A percentile compares a stretch with the other conserved stretches of the same genome.
Evolutionary conservation across 2,113 vertebrate species (phyloP).

Genomic region (Podarcis muralis): DNA sequence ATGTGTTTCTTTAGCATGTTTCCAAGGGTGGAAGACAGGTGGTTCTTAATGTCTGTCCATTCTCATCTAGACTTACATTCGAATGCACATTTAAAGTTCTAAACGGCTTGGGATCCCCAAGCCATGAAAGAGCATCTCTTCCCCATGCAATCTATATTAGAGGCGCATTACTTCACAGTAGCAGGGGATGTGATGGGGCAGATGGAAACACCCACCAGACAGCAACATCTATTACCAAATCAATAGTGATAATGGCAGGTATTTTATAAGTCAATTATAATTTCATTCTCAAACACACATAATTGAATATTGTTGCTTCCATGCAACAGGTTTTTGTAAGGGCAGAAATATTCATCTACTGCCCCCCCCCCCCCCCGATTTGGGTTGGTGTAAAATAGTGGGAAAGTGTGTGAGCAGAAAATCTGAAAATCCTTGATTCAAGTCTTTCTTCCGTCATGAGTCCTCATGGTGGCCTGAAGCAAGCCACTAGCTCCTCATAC

Average conservation of each 20-base stretch:
- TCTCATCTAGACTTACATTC: background rate
- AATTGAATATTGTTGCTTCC: background rate
- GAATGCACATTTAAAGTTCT: background rate
- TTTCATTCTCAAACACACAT: background rate
- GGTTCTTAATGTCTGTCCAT: background rate
- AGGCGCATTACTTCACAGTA: background rate
- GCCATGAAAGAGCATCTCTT: background rate
- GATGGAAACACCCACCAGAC: too few relatives aligned
- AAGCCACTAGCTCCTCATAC: background rate
- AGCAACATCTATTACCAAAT: background rate
- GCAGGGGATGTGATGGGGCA: too few relatives aligned
- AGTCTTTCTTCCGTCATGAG: background rate
- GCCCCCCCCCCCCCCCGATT: background rate
- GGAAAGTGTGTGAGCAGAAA: background rate
- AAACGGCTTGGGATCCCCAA: background rate
- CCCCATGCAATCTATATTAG: background rate
- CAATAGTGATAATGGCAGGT: background rate
- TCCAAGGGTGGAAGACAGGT: background rate
- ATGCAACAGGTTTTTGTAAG: background rate
- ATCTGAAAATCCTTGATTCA: background rate
- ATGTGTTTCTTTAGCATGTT: background rate
- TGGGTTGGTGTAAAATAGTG: background rate
- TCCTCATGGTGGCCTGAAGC: background rate
- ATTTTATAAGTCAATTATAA: background rate
- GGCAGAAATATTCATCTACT: background rate